phyloP scores from a whole-genome alignment of 2,888 invertebrate species.

The Tipula confusa region DNA sequence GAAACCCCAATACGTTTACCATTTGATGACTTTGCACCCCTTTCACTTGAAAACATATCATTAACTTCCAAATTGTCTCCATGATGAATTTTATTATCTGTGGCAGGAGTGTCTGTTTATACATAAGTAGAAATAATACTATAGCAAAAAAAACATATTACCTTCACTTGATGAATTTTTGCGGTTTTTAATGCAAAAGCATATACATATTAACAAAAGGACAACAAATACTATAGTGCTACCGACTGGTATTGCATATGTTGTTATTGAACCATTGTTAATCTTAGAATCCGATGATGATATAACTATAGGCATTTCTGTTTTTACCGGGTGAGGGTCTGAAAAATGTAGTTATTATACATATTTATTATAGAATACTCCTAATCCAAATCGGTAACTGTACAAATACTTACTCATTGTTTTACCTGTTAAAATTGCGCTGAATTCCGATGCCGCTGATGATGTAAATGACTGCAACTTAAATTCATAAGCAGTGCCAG shows the following conservation, averaged over 20 bases:
- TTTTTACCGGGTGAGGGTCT: slow-evolving; percentile 42
- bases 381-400: no score
- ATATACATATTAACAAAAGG: slow-evolving; percentile 43
- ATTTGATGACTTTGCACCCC: slow-evolving; percentile 37
- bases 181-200: slow-evolving; percentile 45
- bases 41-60: slow-evolving; percentile 42
- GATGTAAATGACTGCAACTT: slow-evolving; percentile 86
- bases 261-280: slow-evolving; percentile 43
- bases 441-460: slow-evolving; percentile 81
- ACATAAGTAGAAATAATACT: no score
- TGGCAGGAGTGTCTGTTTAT: slow-evolving; percentile 33
- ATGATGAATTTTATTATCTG: slow-evolving; percentile 48
- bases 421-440: slow-evolving; percentile 64
- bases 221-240: slow-evolving; percentile 42
- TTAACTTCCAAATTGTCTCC: slow-evolving; percentile 49
- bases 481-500: slow-evolving; percentile 84
- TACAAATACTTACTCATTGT: slow-evolving; percentile 58
- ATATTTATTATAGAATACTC: background rate
- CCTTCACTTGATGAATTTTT: slow-evolving; percentile 46
- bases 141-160: no score
- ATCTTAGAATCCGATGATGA: slow-evolving; percentile 41
- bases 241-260: slow-evolving; percentile 47
- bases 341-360: slow-evolving; percentile 28
- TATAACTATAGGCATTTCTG: slow-evolving; percentile 40
- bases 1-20: slow-evolving; percentile 46